phyloP scores from a whole-genome alignment of 2,888 invertebrate genomes.

The Xestia xanthographa region DNA sequence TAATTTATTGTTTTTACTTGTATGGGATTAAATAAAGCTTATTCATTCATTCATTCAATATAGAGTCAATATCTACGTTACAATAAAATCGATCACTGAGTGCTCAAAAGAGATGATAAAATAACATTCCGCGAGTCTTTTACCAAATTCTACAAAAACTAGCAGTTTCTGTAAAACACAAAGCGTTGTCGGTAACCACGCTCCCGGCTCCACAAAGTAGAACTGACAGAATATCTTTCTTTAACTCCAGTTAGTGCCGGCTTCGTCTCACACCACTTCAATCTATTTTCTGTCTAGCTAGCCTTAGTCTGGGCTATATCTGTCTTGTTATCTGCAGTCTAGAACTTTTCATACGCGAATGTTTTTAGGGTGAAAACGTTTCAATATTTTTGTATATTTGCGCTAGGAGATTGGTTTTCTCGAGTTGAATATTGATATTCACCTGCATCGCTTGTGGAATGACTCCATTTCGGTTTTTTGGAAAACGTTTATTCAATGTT shows the following conservation, averaged over 20 bases:
- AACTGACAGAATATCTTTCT: slow-evolving; percentile 37
- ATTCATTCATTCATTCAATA: too few relatives aligned
- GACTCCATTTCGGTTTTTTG: neutral
- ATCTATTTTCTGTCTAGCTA: slow-evolving; percentile 57
- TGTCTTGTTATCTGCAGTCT: slow-evolving; percentile 48
- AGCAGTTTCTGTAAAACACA: slow-evolving; percentile 18
- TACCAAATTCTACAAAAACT: slow-evolving; percentile 3
- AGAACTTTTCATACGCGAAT: slow-evolving; percentile 45
- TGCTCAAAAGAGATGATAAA: neutral
- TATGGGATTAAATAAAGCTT: too few relatives aligned
- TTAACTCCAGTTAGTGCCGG: slow-evolving; percentile 20
- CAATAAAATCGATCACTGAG: too few relatives aligned
- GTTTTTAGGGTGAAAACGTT: slow-evolving; percentile 37
- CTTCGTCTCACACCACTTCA: slow-evolving; percentile 46
- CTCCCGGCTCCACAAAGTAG: slow-evolving; percentile 15
- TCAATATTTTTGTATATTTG: slow-evolving; percentile 29
- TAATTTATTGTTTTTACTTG: too few relatives aligned
- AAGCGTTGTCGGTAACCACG: slow-evolving; percentile 28
- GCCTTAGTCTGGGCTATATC: slow-evolving; percentile 35
- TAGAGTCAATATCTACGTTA: too few relatives aligned
- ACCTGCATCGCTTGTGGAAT: neutral
- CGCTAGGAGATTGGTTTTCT: slow-evolving; percentile 35
- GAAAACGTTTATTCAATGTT: neutral
- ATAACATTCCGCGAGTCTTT: neutral
- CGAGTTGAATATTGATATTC: slow-evolving; percentile 28